Conservation (phyloP, 2,797 vertebrate genomes). For the Uromys caudimaculatus region DNA sequence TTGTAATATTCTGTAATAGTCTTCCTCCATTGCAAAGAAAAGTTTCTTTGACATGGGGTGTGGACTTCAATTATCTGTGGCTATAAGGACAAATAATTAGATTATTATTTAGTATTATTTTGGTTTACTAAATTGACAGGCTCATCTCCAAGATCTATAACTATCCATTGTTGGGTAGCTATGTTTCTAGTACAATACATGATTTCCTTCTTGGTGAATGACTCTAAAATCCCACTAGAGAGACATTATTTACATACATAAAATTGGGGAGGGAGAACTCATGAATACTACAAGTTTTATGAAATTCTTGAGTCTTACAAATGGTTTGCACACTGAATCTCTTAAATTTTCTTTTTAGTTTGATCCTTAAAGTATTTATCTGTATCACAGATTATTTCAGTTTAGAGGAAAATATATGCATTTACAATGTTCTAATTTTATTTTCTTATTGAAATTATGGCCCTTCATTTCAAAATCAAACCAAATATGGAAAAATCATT, state of each 20-base stretch:
- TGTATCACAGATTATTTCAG: neutral
- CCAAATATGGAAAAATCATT: too few relatives aligned
- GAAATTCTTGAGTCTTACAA: neutral
- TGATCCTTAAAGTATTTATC: neutral
- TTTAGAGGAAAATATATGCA: neutral
- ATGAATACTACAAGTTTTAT: neutral
- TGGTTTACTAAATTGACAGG: neutral
- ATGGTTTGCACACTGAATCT: neutral
- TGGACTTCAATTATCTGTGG: neutral
- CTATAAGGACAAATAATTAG: neutral
- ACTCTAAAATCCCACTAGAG: neutral
- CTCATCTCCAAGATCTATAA: neutral
- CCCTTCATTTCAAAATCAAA: neutral
- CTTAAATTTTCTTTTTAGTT: neutral
- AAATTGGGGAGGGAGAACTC: neutral
- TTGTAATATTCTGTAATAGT: neutral
- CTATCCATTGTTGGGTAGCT: neutral
- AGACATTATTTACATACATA: neutral
- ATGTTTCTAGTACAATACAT: neutral
- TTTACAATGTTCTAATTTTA: neutral
- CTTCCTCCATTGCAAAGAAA: neutral
- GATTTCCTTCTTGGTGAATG: neutral
- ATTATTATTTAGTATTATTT: neutral
- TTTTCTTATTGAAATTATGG: neutral
- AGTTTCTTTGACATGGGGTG: neutral